phyloP scores from a whole-genome alignment of 2,797 vertebrate species.

The Pipistrellus nathusii region DNA sequence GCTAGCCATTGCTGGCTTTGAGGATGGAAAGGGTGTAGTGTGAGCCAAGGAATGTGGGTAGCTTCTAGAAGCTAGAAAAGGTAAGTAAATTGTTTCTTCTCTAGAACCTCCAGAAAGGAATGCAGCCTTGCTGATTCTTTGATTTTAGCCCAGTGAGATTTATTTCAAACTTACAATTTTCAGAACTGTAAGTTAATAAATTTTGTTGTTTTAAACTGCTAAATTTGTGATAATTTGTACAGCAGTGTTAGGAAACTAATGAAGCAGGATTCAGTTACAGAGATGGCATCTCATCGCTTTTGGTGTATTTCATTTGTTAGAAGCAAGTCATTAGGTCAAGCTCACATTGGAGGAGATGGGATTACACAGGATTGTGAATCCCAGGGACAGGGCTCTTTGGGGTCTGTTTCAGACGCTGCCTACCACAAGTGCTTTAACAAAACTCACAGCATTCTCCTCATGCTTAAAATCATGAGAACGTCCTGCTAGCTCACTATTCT shows the following conservation, averaged over 20 bases:
- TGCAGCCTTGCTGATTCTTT: not conserved
- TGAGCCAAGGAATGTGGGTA: not conserved
- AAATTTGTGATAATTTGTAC: not conserved
- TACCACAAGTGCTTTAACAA: not conserved
- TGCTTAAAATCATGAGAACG: not conserved
- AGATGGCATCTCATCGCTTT: constrained; percentile 21
- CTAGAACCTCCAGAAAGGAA: constrained; percentile 15
- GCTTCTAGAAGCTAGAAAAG: not conserved
- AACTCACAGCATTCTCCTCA: not conserved
- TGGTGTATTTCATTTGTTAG: not conserved
- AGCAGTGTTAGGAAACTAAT: not conserved
- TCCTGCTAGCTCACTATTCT: not conserved
- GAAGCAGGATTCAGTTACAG: not conserved
- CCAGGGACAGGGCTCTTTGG: not conserved
- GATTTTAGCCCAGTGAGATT: not conserved
- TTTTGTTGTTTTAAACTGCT: not conserved
- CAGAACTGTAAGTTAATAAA: not conserved
- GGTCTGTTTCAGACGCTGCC: not conserved
- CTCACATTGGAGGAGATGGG: not conserved
- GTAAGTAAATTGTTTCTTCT: not conserved
- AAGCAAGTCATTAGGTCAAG: not conserved
- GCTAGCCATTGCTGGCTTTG: not conserved
- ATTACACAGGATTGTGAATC: not conserved
- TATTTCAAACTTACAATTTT: constrained; percentile 36
- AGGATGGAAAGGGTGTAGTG: not conserved